Evolutionary conservation across 2,888 invertebrate species (phyloP), one percentile per base, ranked within the genome.

Genomic region (Parapristionchus giblindavisi): DNA sequence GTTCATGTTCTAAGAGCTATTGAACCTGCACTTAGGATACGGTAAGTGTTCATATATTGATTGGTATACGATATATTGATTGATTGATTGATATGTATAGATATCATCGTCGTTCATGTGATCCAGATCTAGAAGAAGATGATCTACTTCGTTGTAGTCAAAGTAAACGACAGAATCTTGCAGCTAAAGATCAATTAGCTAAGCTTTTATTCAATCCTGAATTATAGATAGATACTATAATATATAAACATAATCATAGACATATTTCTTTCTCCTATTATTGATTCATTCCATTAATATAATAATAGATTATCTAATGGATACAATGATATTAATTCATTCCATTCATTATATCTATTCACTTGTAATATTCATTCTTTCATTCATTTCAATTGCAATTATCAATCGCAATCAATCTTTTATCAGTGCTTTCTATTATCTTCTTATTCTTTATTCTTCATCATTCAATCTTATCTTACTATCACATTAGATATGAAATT

Each of bases 151-250:
- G 85, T 29, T 86, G 86, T 75, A 71, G 79, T 17, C 78, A 81
- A 21, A 84, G 85, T 71, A 81, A 80, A 71, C 80, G 78, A 60
- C 81, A 84, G 66, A 82, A 85, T 36, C 78, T 86, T 51, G 86
- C 85, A 11, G 83, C 82, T 17, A 86, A 86, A 75, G 83, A 85
- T 72, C 86, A 86, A 75, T 75, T 86, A 38, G 86, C 86, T 17
- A 82, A 81, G 51, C 73, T 85, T 5, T 71, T 86, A 32, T 85
- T 84, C 77, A 71, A 71, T 27, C 40, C 40, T 21, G 70, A 71
- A 40, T 48, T 2, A 24, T 29, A 40, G 14, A 56, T 32, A 27
- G 17, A 65, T 65, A 17, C 43, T 43, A 43, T 65, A 43, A 40
- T 17, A 43, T 17, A 17, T 65, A 17, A 17, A 29, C 29, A 65